phyloP scores from a whole-genome alignment of 1,140 invertebrate species.

The Trichogramma pretiosum region DNA sequence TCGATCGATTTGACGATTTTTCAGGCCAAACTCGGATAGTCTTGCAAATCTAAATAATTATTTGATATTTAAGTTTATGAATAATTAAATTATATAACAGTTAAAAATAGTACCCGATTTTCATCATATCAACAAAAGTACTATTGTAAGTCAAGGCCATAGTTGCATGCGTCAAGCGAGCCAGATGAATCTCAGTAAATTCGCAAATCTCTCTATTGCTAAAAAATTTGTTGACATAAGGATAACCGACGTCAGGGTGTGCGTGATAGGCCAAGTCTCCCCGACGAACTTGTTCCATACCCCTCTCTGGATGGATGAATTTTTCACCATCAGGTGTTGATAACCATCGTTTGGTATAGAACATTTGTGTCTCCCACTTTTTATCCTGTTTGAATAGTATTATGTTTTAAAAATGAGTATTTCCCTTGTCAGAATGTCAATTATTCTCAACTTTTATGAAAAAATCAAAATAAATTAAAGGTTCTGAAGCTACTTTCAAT shows the following conservation, averaged over 20 bases:
- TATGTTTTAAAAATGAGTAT: neutral
- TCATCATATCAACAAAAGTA: slow-evolving; percentile 19
- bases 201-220: slow-evolving; percentile 21
- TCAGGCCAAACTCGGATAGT: neutral
- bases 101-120: slow-evolving; percentile 15
- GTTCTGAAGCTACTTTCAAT: slow-evolving; percentile 28
- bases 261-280: slow-evolving; percentile 21
- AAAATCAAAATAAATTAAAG: slow-evolving; percentile 28
- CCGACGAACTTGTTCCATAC: slow-evolving; percentile 8
- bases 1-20: neutral
- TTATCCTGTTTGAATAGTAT: slow-evolving; percentile 7
- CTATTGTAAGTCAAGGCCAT: slow-evolving; percentile 15
- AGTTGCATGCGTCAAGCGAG: slow-evolving; percentile 4
- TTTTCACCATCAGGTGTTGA: slow-evolving; percentile 16
- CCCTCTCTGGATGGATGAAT: slow-evolving; percentile 14
- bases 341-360: slow-evolving; percentile 5
- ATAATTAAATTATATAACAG: neutral
- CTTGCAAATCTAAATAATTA: neutral
- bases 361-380: slow-evolving; percentile 14
- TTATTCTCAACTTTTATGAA: slow-evolving; percentile 26
- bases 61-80: neutral
- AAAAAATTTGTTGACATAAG: slow-evolving; percentile 18
- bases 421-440: neutral
- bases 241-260: slow-evolving; percentile 18
- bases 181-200: slow-evolving; percentile 20